phyloP scores from a whole-genome alignment of 2,797 vertebrate genomes.

The Anas bernieri region DNA sequence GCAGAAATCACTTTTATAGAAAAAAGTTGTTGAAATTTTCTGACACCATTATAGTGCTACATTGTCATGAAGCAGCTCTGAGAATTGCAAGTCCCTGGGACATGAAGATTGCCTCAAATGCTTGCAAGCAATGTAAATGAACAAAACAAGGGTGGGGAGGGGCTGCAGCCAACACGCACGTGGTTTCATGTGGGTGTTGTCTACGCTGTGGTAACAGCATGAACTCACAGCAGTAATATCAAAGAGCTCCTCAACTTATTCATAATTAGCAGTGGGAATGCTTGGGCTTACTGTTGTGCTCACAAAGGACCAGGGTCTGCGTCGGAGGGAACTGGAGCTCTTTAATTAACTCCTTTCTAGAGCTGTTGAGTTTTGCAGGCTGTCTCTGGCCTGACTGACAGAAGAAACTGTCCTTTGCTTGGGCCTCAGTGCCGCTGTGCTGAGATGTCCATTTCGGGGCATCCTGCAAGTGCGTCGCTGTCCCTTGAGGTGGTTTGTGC shows the following conservation, averaged over 20 bases:
- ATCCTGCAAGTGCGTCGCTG: no score
- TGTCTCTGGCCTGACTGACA: neutral
- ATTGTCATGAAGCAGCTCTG: neutral
- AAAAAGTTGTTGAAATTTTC: neutral
- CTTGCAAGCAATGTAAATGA: neutral
- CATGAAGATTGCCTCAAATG: fast-evolving
- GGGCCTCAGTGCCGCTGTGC: fast-evolving
- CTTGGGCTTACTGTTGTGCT: constrained; percentile 2
- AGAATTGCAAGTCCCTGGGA: neutral
- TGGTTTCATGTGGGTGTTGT: neutral
- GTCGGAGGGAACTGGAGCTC: constrained; percentile 20
- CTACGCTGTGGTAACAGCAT: neutral
- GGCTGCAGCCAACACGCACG: neutral
- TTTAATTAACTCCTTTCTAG: constrained; percentile 38
- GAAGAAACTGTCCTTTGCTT: neutral
- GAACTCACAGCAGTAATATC: neutral
- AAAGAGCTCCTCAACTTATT: constrained; percentile 30
- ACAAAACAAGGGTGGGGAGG: neutral
- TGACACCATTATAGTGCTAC: neutral
- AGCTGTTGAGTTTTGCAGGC: neutral
- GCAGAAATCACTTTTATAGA: neutral
- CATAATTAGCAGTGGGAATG: constrained; percentile 43
- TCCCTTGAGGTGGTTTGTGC: neutral
- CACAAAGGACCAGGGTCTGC: constrained; percentile 19
- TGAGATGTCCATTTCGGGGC: neutral